A percentile compares a stretch with the other conserved stretches of the same genome.
Conservation (phyloP, 2,888 invertebrate species). For the Trypoxylon attenuatum region DNA sequence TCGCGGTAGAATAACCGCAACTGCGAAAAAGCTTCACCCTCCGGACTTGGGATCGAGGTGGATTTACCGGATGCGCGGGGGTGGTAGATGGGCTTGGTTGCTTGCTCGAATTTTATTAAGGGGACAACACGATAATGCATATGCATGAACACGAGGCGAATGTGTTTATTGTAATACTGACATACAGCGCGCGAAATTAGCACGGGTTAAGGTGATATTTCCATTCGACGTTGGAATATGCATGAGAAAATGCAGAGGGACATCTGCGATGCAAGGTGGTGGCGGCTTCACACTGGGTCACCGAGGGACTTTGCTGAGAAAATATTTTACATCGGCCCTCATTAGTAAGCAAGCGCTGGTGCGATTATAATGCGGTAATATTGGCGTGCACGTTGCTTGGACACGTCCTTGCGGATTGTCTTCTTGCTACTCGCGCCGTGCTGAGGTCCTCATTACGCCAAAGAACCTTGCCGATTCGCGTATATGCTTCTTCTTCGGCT, state of each 20-base stretch:
- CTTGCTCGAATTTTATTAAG: constrained; percentile 39
- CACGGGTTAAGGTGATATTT: constrained; percentile 53
- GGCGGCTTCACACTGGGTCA: constrained; percentile 42
- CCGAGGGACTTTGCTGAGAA: constrained; percentile 18
- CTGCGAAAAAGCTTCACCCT: too few species aligned
- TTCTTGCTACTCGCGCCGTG: not conserved
- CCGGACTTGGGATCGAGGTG: too few species aligned
- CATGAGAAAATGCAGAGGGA: constrained; percentile 47
- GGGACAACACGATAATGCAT: constrained; percentile 27
- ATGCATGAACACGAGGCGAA: constrained; percentile 43
- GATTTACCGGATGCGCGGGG: constrained; percentile 30
- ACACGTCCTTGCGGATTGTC: not conserved
- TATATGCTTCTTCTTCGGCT: not conserved
- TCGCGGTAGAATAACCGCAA: not conserved
- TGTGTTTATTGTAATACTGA: constrained; percentile 50
- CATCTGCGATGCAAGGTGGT: constrained; percentile 40
- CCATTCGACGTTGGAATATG: constrained; percentile 48
- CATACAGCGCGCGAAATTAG: constrained; percentile 49
- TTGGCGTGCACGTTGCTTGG: not conserved
- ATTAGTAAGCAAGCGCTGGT: not conserved
- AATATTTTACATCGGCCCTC: constrained; percentile 24
- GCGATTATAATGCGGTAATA: not conserved
- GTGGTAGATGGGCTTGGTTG: too few species aligned
- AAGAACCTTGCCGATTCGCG: not conserved
- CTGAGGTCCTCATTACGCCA: not conserved